Evolutionary conservation across 2,113 vertebrate species (phyloP).

Genomic region (Carlito syrichta): DNA sequence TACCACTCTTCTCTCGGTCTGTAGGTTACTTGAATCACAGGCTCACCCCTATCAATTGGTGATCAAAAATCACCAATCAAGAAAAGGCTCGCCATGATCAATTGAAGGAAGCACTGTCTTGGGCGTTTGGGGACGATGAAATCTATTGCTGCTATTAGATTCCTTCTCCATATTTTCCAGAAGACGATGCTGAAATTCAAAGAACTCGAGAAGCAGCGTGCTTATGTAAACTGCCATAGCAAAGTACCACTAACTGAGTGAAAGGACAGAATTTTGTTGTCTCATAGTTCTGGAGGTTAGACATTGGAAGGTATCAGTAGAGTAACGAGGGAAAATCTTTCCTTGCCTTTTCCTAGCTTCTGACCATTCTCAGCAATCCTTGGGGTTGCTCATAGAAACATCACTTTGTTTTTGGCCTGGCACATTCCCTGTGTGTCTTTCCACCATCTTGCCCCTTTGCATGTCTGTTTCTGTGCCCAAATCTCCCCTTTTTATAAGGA

Average conservation of each 20-base stretch:
- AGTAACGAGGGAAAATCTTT: neutral
- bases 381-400: neutral
- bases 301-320: neutral
- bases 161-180: neutral
- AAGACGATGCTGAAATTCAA: neutral
- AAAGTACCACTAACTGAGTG: neutral
- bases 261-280: neutral
- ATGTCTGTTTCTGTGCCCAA: neutral
- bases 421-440: neutral
- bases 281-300: neutral
- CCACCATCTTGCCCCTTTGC: neutral
- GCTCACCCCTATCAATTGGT: neutral
- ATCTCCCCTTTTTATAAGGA: neutral
- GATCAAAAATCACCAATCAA: too few species aligned
- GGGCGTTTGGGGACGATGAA: neutral
- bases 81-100: too few species aligned
- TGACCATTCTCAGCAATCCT: neutral
- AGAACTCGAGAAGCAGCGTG: neutral
- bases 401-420: neutral
- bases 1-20: neutral
- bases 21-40: neutral
- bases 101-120: neutral
- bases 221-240: neutral
- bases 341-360: neutral
- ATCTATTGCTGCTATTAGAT: neutral